phyloP scores from a whole-genome alignment of 2,888 invertebrate genomes.

The Conomelus anceps region DNA sequence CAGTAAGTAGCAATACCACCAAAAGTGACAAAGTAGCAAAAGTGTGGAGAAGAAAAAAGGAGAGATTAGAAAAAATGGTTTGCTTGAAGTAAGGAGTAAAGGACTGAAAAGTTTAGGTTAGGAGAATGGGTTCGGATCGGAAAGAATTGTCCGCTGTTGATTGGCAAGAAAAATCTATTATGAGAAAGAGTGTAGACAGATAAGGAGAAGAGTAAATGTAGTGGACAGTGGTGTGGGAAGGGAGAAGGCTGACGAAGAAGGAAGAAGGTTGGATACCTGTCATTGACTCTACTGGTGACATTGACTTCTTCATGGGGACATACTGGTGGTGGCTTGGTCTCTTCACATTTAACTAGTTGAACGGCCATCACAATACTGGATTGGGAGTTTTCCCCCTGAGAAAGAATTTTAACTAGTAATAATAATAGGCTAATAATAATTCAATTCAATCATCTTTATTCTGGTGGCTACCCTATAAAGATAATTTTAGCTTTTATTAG shows the following conservation, averaged over 20 bases:
- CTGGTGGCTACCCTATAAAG: too few relatives aligned
- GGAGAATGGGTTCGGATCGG: neutral
- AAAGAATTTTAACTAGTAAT: too few relatives aligned
- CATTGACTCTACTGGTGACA: neutral
- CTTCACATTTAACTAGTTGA: neutral
- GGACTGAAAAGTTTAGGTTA: neutral
- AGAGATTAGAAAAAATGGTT: neutral
- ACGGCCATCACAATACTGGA: neutral
- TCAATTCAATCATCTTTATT: too few relatives aligned
- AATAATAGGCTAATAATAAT: too few relatives aligned
- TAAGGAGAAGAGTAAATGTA: neutral
- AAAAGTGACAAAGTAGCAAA: too few relatives aligned
- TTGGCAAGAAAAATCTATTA: neutral
- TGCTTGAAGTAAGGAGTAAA: neutral
- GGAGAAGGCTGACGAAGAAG: neutral
- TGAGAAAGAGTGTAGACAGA: neutral
- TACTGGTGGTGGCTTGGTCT: neutral
- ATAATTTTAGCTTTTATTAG: too few relatives aligned
- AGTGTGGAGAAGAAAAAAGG: neutral
- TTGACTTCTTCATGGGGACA: neutral
- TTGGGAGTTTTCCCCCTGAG: too few relatives aligned
- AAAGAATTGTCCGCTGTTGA: neutral
- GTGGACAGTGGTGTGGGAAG: neutral
- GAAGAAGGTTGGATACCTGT: neutral
- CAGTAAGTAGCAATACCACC: too few relatives aligned